These are phyloP conservation scores for Napeogenes inachia DNA, from an alignment of 2,888 invertebrate species.

Conservation along the genomic window DNA sequence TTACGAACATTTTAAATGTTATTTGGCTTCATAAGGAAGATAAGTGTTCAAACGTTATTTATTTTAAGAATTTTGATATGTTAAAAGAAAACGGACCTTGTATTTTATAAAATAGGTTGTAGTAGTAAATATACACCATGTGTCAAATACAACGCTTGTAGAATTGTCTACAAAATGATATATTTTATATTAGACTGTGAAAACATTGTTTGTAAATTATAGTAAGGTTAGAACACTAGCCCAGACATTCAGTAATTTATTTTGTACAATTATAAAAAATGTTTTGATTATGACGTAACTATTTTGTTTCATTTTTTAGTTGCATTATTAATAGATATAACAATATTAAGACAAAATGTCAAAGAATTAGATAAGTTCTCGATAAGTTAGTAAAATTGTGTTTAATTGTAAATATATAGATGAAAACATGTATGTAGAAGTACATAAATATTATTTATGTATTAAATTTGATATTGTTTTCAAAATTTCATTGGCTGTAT, in stretches of 20 bases:
- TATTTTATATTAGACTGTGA: constrained; percentile 36
- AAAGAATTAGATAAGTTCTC: constrained; percentile 58
- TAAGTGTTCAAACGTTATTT: constrained; percentile 5
- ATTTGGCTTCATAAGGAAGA: constrained; percentile 2
- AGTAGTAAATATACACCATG: not conserved
- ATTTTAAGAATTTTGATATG: constrained; percentile 8
- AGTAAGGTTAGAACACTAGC: constrained; percentile 11
- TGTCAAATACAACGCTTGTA: constrained; percentile 9
- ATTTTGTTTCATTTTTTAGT: constrained; percentile 59
- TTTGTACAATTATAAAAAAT: constrained; percentile 65
- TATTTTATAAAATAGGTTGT: constrained; percentile 13
- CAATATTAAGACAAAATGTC: constrained; percentile 59
- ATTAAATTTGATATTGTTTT: constrained; percentile 79
- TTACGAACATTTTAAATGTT: not conserved
- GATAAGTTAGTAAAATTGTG: constrained; percentile 69
- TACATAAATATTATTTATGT: constrained; percentile 77
- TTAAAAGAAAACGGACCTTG: constrained; percentile 5
- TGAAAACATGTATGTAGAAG: constrained; percentile 73
- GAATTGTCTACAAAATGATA: constrained; percentile 10
- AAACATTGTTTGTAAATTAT: constrained; percentile 20
- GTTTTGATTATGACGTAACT: constrained; percentile 53
- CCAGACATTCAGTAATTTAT: constrained; percentile 57
- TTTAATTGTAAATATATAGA: constrained; percentile 76
- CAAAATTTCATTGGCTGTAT: constrained; percentile 70
- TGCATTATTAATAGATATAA: constrained; percentile 57